Evolutionary conservation across 2,888 invertebrate species (phyloP).

Genomic region (Epistrophe grossulariae): DNA sequence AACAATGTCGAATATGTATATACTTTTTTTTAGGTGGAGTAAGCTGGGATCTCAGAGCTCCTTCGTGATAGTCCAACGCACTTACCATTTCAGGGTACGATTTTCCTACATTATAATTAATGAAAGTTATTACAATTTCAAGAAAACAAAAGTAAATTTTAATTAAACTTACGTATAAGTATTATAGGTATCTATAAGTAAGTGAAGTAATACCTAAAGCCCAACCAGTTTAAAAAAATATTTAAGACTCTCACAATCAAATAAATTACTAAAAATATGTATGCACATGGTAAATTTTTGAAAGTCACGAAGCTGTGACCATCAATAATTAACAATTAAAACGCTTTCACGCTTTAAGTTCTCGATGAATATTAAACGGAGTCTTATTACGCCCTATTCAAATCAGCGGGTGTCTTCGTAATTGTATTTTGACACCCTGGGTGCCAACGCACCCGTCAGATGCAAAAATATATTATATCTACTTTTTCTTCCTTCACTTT

Average conservation of each 20-base stretch:
- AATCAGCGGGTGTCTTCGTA: constrained; percentile 64
- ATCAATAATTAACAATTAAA: constrained; percentile 27
- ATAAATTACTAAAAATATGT: neutral
- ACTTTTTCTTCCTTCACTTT: constrained; percentile 20
- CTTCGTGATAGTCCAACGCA: too few species aligned
- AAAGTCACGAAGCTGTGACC: constrained; percentile 18
- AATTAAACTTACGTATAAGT: too few species aligned
- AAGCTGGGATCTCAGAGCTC: too few species aligned
- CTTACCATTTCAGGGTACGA: too few species aligned
- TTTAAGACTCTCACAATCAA: neutral
- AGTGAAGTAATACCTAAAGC: neutral
- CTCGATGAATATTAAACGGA: constrained; percentile 20
- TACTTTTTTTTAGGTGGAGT: too few species aligned
- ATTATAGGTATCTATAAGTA: neutral
- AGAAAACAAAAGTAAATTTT: too few species aligned
- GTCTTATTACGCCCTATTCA: constrained; percentile 33
- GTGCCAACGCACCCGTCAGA: constrained; percentile 57
- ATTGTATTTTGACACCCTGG: constrained; percentile 72
- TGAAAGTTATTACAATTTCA: too few species aligned
- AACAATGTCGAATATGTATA: too few species aligned
- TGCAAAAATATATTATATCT: constrained; percentile 32
- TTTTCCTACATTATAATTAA: too few species aligned
- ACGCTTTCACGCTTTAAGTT: constrained; percentile 29
- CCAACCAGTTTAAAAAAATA: neutral
- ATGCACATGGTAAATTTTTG: neutral